These are phyloP conservation scores for Gyrodactylus salaris DNA, from an alignment of 1,140 invertebrate species.

Conservation along the genomic window DNA sequence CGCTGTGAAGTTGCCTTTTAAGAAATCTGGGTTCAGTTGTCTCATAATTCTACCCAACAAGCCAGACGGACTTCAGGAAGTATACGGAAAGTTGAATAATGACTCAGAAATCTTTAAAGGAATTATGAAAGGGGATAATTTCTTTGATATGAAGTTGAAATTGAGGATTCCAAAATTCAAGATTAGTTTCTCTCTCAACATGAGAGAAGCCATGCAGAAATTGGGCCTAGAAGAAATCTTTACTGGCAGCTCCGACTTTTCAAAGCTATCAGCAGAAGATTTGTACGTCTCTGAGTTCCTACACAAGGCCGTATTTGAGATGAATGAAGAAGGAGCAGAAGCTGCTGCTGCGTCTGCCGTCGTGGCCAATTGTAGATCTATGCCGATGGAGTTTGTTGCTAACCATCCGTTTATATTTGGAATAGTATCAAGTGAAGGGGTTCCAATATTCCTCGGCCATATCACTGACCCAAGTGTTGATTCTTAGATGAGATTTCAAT, in stretches of 20 bases:
- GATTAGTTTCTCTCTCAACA: neutral
- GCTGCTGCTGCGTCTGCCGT: neutral
- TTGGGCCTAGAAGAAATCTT: neutral
- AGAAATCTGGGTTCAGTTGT: too few relatives aligned
- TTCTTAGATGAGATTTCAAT: neutral
- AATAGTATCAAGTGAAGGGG: neutral
- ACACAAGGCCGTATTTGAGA: neutral
- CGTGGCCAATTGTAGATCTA: neutral
- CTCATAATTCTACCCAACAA: too few relatives aligned
- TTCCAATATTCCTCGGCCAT: neutral
- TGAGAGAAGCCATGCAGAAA: neutral
- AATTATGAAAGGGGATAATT: neutral
- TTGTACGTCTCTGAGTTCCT: neutral
- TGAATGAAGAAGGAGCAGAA: neutral
- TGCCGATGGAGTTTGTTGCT: neutral
- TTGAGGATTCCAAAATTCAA: neutral
- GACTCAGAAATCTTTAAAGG: neutral
- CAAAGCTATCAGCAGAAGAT: neutral
- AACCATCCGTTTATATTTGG: neutral
- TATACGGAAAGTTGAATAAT: neutral
- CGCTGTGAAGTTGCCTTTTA: neutral
- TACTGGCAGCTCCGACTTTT: neutral
- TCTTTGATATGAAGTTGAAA: neutral
- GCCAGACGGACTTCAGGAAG: neutral
- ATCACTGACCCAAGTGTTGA: neutral